Evolutionary conservation across 2,113 vertebrate genomes (phyloP), one percentile per base, ranked within the genome.

Genomic region (Callithrix jacchus): DNA sequence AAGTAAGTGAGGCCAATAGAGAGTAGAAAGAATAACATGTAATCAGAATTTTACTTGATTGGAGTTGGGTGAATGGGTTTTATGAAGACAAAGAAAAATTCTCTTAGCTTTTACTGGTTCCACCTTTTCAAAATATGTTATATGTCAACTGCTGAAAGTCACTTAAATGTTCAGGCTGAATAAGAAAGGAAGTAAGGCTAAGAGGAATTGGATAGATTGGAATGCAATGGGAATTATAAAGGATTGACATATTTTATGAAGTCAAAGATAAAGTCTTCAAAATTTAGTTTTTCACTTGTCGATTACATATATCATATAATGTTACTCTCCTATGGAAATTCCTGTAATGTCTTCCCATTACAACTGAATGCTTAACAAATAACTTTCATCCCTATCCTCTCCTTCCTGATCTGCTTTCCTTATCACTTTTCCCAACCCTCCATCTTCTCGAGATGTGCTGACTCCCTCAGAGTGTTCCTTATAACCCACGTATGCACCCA

Each of bases 31-130:
- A 94, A 95, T 70, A 82, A 32, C 80, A 52, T 54, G 25, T 32
- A 54, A 30, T 86, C 27, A 95, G 93, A 89, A 40, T 95, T 82
- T 91, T 92, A 91, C 88, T 84, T 76, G 20, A 66, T 71, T 3
- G 27, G 40, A 42, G 6, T 61, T 11, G 25, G 25, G 58, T 61
- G 10, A 18, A 84, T 30, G 16, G 35, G 37, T 97, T 98, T 91
- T 91, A 68, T 14, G 68, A 92, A 30, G 79, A 97, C 85, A 97
- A 97, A 98, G 85, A 32, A 96, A 71, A 94, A 64, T 95, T 97
- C 95, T 97, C 47, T 76, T 49, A 88, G 77, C 21, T 91, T 96
- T 40, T 90, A 23, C 17, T 45, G 77, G 40, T 58, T 77, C 35
- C 3, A 13, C 4, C 83, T 47, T 71, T 96, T 92, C 35, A 84